Base-by-base conservation (phyloP, 2,113 vertebrate species). In the Panurus biarmicus region DNA sequence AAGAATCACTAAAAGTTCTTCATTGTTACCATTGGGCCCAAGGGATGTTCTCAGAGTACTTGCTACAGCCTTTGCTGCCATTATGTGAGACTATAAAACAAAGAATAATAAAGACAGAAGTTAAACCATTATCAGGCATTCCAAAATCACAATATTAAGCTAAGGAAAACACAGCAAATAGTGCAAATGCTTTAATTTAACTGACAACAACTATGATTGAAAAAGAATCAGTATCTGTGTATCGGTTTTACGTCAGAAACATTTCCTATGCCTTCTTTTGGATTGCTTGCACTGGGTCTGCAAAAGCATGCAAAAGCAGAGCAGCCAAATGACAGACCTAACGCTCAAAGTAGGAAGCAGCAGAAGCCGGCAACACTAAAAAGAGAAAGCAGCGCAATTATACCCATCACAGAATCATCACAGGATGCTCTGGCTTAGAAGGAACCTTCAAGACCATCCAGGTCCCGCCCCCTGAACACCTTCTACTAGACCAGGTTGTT, bases 11-110 rank as follows among this genome's bases (percentile, higher is more conserved):
- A 33, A 5, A 36, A 35, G 42, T 6, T 70, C 42, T 66, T 85
- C 2, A 40, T 65, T 40, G 35, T 93, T 95, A 99, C 99, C 99
- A 78, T 99, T 99, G 47, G 99, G 99, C 64, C 99, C 99, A 75
- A 99, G 97, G 8, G 99, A 99, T 31, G 99, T 99, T 96, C 95
- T 98, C 65, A 99, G 97, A 31, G 99, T 99, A 87, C 98, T 99
- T 44, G 98, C 98, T n/a, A 99, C 99, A 40, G 99, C 99, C 84
- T 99, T 99, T 29, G 98, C 99, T 95, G 99, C 99, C 99, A 99
- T 99, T 89, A 99, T 99, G 72, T 99, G 99, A 94, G 99, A 99
- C 99, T 99, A 91, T 38, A 79, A 97, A 48, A 97, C n/a, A 97
- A 85, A 73, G 11, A 1, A 70, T 6, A 42, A 78, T 22, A 12